Percentiles rank a stretch among this genome's conserved stretches.
These are phyloP conservation scores for Lampropteryx suffumata DNA, from an alignment of 2,888 invertebrate genomes.

Conservation along the genomic window DNA sequence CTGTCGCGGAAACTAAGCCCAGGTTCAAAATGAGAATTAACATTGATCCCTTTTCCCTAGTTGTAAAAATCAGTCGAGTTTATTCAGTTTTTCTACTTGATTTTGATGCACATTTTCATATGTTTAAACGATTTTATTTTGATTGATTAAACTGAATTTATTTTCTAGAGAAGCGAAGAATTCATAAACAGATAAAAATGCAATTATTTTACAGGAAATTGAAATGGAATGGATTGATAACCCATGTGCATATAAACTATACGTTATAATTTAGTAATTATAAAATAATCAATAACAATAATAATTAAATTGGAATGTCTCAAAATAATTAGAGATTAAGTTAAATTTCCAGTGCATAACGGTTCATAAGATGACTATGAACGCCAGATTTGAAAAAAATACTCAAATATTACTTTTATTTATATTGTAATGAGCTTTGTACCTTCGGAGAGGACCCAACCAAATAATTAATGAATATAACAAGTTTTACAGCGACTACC, in stretches of 20 bases:
- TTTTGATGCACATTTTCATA: slow-evolving; percentile 33
- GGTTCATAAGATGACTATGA: not conserved
- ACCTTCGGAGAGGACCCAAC: too few species aligned
- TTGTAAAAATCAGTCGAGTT: slow-evolving; percentile 61
- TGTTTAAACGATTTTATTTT: not conserved
- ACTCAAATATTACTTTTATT: too few species aligned
- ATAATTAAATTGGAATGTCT: slow-evolving; percentile 56
- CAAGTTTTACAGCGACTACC: too few species aligned
- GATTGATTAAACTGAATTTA: too few species aligned
- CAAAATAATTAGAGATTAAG: slow-evolving; percentile 23
- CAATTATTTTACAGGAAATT: too few species aligned
- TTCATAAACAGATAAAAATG: too few species aligned
- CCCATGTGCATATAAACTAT: slow-evolving; percentile 2
- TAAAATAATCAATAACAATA: slow-evolving; percentile 9
- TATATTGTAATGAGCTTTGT: too few species aligned
- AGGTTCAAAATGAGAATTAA: slow-evolving; percentile 59
- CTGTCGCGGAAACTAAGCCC: slow-evolving; percentile 64
- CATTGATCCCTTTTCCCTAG: slow-evolving; percentile 63
- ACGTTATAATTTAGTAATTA: slow-evolving; percentile 6
- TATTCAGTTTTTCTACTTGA: slow-evolving; percentile 32
- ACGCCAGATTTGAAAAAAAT: too few species aligned
- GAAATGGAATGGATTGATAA: too few species aligned
- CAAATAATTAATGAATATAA: too few species aligned
- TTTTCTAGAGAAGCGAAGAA: too few species aligned
- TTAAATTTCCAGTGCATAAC: slow-evolving; percentile 48